Conservation (phyloP, 2,113 vertebrate genomes). For the Theristicus caerulescens region DNA sequence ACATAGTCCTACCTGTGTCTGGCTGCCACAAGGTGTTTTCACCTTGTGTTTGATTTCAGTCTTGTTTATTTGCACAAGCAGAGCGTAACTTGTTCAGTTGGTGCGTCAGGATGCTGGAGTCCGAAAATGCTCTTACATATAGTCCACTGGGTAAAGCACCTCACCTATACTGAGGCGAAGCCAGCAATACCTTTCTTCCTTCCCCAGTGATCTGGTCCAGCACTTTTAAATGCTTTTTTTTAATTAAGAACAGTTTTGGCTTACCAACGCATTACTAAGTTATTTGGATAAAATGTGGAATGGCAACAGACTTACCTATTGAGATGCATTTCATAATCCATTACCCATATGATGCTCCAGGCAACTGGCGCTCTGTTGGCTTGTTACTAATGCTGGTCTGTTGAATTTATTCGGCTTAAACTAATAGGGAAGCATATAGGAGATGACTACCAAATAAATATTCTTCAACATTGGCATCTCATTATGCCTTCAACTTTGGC, state of each 20-base stretch:
- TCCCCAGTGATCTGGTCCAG: neutral
- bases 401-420: constrained; percentile 30
- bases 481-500: neutral
- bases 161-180: neutral
- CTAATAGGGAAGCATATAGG: neutral
- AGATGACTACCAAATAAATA: constrained; percentile 43
- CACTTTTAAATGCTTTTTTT: neutral
- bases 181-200: neutral
- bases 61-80: neutral
- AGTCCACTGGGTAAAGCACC: fast-evolving
- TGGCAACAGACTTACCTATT: neutral
- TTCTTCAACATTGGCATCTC: neutral
- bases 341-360: constrained; percentile 1
- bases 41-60: neutral
- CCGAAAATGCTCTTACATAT: neutral
- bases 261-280: neutral
- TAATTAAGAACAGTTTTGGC: neutral
- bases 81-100: fast-evolving
- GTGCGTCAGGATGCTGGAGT: too few relatives aligned
- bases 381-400: constrained; percentile 6
- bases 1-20: neutral
- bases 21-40: neutral
- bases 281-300: neutral
- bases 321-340: constrained; percentile 19
- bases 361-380: neutral